A percentile compares a stretch with the other conserved stretches of the same genome.
phyloP scores from a whole-genome alignment of 2,797 vertebrate species.

The Ispidina picta region DNA sequence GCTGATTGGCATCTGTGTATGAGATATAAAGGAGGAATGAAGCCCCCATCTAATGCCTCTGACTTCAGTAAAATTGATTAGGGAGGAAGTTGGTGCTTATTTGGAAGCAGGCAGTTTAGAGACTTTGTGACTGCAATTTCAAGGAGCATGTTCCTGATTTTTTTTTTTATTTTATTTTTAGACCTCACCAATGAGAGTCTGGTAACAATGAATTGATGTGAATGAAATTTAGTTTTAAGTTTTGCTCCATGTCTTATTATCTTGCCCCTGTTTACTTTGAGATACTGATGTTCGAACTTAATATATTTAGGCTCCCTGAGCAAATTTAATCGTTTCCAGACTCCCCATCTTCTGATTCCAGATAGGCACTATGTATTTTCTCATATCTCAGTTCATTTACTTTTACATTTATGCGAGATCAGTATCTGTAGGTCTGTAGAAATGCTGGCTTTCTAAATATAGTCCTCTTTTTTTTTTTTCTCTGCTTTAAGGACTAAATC shows the following conservation, averaged over 20 bases:
- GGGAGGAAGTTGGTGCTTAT: neutral
- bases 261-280: constrained; percentile 22
- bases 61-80: constrained; percentile 1
- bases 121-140: neutral
- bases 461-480: neutral
- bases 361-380: constrained; percentile 45
- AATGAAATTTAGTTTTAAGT: constrained; percentile 6
- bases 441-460: constrained; percentile 49
- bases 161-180: neutral
- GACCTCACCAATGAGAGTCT: neutral
- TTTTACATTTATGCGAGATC: constrained; percentile 60
- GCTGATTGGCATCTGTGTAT: neutral
- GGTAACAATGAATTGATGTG: neutral
- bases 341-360: constrained; percentile 42
- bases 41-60: neutral
- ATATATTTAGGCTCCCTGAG: constrained; percentile 36
- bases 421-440: constrained; percentile 36
- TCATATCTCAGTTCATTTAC: constrained; percentile 56
- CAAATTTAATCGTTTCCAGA: constrained; percentile 37
- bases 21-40: neutral
- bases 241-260: constrained; percentile 22
- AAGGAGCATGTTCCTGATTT: neutral
- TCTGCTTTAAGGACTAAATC: constrained; percentile 8
- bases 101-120: neutral
- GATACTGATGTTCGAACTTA: neutral